phyloP scores from a whole-genome alignment of 2,888 invertebrate species.

The Stenolophus ochropezus region DNA sequence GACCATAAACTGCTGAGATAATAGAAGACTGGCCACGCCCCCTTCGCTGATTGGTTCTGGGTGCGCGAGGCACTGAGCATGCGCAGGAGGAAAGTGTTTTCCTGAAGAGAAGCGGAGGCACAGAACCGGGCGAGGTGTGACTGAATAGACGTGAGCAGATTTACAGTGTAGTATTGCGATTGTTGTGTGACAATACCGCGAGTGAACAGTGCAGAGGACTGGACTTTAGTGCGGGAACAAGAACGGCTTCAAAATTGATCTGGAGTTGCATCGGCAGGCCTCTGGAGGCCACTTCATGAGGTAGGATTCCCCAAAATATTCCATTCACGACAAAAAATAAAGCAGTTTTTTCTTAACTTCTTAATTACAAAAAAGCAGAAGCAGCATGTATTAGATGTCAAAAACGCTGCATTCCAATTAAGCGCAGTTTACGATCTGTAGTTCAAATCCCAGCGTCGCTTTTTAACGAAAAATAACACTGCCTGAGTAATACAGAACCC shows the following conservation, averaged over 20 bases:
- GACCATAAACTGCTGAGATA: conserved; percentile 71
- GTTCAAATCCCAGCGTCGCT: too few species aligned
- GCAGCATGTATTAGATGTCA: too few species aligned
- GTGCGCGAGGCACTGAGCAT: neutral
- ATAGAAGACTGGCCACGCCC: conserved; percentile 61
- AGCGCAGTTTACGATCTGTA: too few species aligned
- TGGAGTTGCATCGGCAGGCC: conserved; percentile 84
- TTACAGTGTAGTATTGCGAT: conserved; percentile 55
- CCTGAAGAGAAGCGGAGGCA: neutral
- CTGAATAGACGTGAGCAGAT: conserved; percentile 17
- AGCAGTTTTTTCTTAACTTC: too few species aligned
- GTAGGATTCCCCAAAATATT: conserved; percentile 69
- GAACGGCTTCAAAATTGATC: conserved; percentile 82
- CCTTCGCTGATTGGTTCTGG: neutral
- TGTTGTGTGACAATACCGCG: conserved; percentile 57
- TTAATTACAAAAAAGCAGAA: too few species aligned
- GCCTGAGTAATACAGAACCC: too few species aligned
- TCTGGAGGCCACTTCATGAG: conserved; percentile 86
- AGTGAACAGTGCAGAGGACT: conserved; percentile 42
- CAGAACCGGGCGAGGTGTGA: conserved; percentile 8
- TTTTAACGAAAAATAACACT: too few species aligned
- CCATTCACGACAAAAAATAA: neutral
- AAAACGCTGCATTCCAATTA: too few species aligned
- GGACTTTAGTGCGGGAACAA: conserved; percentile 67
- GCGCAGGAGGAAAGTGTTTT: neutral